Evolutionary conservation across 2,888 invertebrate species (phyloP).

Genomic region (Stegana nigrithorax): DNA sequence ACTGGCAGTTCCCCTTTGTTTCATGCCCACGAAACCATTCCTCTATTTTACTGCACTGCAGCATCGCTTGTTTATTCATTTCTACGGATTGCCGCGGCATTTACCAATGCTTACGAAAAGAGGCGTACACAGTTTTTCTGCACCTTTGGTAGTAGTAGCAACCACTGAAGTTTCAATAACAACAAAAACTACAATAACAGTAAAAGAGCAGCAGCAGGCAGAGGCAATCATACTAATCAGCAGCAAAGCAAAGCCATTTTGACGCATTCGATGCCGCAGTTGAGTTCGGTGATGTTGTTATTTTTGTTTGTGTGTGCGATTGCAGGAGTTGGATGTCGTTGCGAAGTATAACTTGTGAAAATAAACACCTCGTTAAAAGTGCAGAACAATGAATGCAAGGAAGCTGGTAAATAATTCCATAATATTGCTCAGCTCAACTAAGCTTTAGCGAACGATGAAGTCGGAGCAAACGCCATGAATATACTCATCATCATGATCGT

Average conservation of each 20-base stretch:
- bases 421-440: no score
- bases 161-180: slow-evolving; percentile 32
- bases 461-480: slow-evolving; percentile 56
- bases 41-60: not conserved
- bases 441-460: no score
- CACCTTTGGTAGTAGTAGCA: slow-evolving; percentile 51
- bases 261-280: not conserved
- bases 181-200: no score
- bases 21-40: no score
- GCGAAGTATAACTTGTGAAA: slow-evolving; percentile 59
- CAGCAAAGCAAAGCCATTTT: slow-evolving; percentile 1
- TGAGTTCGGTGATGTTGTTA: not conserved
- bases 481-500: slow-evolving; percentile 36
- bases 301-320: not conserved
- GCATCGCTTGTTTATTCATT: slow-evolving; percentile 7
- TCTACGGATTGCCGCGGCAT: no score
- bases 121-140: slow-evolving; percentile 58
- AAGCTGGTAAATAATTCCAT: slow-evolving; percentile 25
- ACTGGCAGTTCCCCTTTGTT: not conserved
- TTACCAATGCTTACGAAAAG: slow-evolving; percentile 48
- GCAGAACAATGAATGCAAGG: slow-evolving; percentile 40
- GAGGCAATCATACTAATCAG: slow-evolving; percentile 6
- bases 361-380: slow-evolving; percentile 65
- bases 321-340: slow-evolving; percentile 2
- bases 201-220: slow-evolving; percentile 1